Conservation (phyloP, 2,888 invertebrate species). For the Leptinotarsa juncta region DNA sequence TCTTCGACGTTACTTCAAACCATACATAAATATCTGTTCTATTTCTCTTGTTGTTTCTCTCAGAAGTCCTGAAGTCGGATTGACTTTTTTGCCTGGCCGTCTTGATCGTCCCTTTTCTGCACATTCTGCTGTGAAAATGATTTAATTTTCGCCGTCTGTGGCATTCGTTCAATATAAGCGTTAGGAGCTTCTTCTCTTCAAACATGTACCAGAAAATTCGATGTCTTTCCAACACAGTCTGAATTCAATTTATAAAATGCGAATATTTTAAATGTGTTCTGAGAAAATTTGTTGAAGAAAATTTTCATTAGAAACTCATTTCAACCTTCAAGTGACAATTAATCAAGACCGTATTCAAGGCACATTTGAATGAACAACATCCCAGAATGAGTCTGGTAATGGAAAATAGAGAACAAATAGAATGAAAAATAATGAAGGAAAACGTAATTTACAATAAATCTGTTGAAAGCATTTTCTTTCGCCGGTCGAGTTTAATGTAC, state of each 20-base stretch:
- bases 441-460: constrained; percentile 46
- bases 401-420: constrained; percentile 34
- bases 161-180: too few species aligned
- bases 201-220: too few species aligned
- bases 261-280: neutral
- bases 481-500: constrained; percentile 42
- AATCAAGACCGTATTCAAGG: constrained; percentile 7
- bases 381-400: constrained; percentile 8
- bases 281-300: neutral
- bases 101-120: too few species aligned
- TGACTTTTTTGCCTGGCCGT: too few species aligned
- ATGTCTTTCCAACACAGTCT: neutral
- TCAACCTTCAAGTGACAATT: neutral
- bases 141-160: neutral
- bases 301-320: constrained; percentile 2
- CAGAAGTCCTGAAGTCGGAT: too few species aligned
- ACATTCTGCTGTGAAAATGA: too few species aligned
- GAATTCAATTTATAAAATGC: neutral
- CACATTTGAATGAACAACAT: neutral
- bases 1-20: too few species aligned
- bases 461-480: constrained; percentile 49
- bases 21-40: too few species aligned
- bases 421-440: constrained; percentile 43
- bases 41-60: too few species aligned
- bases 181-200: too few species aligned